Evolutionary conservation across 1,140 invertebrate species (phyloP).

Genomic region (Drosophila persimilis): DNA sequence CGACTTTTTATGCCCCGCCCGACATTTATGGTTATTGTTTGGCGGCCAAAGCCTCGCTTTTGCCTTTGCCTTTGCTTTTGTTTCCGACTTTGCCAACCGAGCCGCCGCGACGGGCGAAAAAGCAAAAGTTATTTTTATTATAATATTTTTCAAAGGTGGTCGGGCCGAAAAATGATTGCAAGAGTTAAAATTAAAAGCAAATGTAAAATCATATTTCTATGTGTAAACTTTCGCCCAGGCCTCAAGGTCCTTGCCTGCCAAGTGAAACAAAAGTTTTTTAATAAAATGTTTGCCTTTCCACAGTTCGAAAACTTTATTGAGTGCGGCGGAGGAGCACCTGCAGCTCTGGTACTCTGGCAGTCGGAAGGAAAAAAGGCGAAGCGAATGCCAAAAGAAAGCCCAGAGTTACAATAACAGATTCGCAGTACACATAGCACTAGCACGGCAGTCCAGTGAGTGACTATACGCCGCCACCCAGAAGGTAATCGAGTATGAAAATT

Average conservation of each 20-base stretch:
- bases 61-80: too few relatives aligned
- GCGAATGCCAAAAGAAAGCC: slow-evolving; percentile 3
- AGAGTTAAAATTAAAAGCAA: slow-evolving; percentile 82
- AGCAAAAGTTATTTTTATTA: slow-evolving; percentile 77
- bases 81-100: too few relatives aligned
- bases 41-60: slow-evolving; percentile 19
- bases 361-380: slow-evolving; percentile 7
- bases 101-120: slow-evolving; percentile 27
- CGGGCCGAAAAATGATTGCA: slow-evolving; percentile 73
- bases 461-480: slow-evolving; percentile 55
- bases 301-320: slow-evolving; percentile 62
- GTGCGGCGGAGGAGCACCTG: slow-evolving; percentile 25
- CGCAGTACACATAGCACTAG: slow-evolving; percentile 16
- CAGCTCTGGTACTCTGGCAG: neutral
- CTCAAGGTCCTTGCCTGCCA: slow-evolving; percentile 26
- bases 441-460: neutral
- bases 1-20: slow-evolving; percentile 20
- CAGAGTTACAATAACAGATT: slow-evolving; percentile 44
- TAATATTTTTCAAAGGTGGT: slow-evolving; percentile 62
- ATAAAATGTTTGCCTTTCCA: slow-evolving; percentile 78
- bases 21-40: slow-evolving; percentile 81
- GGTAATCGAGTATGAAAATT: slow-evolving; percentile 82
- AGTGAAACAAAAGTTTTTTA: slow-evolving; percentile 81
- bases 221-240: slow-evolving; percentile 75
- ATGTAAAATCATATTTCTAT: slow-evolving; percentile 82